Evolutionary conservation across 2,113 vertebrate genomes (phyloP).

Genomic region (Gallinago undulata): DNA sequence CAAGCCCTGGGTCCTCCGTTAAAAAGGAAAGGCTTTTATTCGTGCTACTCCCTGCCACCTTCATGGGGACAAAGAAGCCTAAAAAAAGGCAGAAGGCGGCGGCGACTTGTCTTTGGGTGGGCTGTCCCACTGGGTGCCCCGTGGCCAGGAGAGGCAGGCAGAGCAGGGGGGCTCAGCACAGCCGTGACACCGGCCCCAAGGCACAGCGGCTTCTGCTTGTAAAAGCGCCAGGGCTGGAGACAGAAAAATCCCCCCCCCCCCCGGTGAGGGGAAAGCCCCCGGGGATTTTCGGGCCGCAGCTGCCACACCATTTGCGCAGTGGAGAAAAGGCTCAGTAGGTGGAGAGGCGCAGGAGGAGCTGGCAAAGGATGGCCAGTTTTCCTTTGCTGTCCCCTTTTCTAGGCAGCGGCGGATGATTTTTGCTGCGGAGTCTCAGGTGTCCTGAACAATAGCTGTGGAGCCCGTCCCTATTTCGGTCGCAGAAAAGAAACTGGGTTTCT

Average conservation of each 20-base stretch:
- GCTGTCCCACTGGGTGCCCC: rapidly evolving
- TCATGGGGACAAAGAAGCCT: neutral
- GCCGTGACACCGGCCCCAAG: neutral
- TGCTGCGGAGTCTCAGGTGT: conserved; percentile 36
- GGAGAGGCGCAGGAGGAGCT: neutral
- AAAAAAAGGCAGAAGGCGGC: neutral
- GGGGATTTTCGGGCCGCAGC: neutral
- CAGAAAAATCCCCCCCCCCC: neutral
- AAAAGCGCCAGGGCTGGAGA: neutral
- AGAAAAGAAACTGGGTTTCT: conserved; percentile 32
- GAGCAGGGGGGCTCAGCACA: rapidly evolving
- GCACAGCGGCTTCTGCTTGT: neutral
- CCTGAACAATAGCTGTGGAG: conserved; percentile 27
- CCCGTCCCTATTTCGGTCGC: neutral
- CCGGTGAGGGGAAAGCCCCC: neutral
- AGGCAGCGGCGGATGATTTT: conserved; percentile 19
- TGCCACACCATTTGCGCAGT: neutral
- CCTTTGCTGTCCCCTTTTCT: neutral
- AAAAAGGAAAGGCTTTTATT: neutral
- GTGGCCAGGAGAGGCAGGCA: neutral
- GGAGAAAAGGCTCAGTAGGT: neutral
- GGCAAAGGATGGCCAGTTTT: neutral
- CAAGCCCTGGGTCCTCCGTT: neutral
- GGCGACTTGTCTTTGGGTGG: neutral
- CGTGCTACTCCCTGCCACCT: neutral